Conservation (phyloP, 1,140 invertebrate species). For the Papilio helenus region DNA sequence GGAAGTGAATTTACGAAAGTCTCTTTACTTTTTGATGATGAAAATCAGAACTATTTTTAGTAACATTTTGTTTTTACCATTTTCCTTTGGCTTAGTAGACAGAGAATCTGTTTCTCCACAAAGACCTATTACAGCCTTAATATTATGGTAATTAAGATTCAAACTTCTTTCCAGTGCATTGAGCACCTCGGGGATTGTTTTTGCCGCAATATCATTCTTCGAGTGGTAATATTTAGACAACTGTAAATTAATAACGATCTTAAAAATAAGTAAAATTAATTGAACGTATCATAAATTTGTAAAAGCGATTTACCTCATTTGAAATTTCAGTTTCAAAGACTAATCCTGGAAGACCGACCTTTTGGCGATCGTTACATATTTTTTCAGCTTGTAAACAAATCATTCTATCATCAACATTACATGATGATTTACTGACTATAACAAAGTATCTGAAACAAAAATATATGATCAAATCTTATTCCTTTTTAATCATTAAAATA, state of each 20-base stretch:
- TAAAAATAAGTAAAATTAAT: too few species aligned
- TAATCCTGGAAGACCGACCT: background rate
- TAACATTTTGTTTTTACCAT: background rate
- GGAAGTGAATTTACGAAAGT: too few species aligned
- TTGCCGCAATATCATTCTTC: background rate
- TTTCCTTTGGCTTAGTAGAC: background rate
- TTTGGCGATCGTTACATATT: background rate
- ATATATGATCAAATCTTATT: background rate
- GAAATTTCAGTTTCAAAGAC: background rate
- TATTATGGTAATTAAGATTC: background rate
- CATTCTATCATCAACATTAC: background rate
- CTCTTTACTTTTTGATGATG: too few species aligned
- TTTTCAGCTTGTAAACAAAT: background rate
- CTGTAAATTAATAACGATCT: background rate
- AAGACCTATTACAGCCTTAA: background rate
- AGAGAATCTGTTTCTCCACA: background rate
- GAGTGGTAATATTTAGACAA: background rate
- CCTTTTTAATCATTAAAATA: background rate
- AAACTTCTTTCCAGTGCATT: background rate
- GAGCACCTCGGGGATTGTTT: background rate
- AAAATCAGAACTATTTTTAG: background rate
- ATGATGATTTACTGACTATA: background rate
- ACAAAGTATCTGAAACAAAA: background rate
- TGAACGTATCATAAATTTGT: background rate
- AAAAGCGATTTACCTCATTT: background rate